These are phyloP conservation scores for Condylura cristata DNA, from an alignment of 2,113 vertebrate genomes.

Conservation along the genomic window DNA sequence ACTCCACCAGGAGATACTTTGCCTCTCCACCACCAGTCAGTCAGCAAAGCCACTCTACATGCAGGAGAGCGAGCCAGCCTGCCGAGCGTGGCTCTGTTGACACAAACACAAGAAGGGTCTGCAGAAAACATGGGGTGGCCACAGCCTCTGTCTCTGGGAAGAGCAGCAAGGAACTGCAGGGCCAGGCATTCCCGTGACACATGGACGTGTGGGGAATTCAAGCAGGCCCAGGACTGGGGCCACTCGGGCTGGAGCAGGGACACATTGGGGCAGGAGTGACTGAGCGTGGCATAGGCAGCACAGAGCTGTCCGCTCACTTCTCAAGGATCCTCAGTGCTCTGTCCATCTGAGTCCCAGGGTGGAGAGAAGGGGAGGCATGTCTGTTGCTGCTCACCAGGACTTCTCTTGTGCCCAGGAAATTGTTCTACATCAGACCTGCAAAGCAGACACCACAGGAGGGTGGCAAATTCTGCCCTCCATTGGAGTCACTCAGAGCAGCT, in stretches of 20 bases:
- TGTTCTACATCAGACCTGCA: not conserved
- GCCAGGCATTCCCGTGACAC: not conserved
- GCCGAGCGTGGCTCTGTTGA: not conserved
- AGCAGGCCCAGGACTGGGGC: not conserved
- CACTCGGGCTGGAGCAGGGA: not conserved
- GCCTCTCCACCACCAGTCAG: not conserved
- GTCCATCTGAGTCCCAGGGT: not conserved
- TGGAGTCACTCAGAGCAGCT: not conserved
- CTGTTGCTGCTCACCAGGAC: not conserved
- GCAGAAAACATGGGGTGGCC: not conserved
- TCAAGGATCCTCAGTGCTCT: accelerated
- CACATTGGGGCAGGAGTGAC: accelerated
- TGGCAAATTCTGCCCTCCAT: not conserved
- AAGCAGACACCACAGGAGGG: not conserved
- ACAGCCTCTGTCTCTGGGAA: not conserved
- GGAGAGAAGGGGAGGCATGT: not conserved
- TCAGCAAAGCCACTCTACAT: not conserved
- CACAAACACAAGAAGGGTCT: not conserved
- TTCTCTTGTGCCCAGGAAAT: not conserved
- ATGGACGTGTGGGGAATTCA: not conserved
- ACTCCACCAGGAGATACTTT: accelerated
- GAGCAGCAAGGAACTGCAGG: not conserved
- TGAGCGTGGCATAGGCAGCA: not conserved
- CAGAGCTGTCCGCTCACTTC: not conserved
- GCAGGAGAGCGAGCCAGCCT: not conserved